phyloP scores from a whole-genome alignment of 2,113 vertebrate genomes.

The Catharus fuscescens region DNA sequence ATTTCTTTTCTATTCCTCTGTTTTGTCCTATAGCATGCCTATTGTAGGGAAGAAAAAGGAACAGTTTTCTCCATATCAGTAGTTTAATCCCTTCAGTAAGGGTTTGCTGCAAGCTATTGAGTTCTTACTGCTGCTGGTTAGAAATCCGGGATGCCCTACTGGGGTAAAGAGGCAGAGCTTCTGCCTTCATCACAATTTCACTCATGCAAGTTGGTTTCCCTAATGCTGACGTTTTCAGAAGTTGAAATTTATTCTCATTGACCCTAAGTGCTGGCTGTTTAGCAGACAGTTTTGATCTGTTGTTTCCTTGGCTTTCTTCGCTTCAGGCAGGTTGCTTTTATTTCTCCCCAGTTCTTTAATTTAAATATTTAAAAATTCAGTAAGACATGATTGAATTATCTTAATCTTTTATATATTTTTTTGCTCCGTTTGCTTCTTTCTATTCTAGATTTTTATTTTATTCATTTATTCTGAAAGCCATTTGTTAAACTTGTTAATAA shows the following conservation, averaged over 20 bases:
- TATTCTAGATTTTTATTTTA: background rate
- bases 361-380: background rate
- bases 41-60: slow-evolving; percentile 16
- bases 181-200: background rate
- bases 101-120: slow-evolving; percentile 5
- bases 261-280: background rate
- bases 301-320: background rate
- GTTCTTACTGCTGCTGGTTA: background rate
- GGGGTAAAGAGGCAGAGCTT: background rate
- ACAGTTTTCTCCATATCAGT: slow-evolving; percentile 3
- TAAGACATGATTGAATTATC: background rate
- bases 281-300: background rate
- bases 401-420: background rate
- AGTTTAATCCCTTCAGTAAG: slow-evolving; percentile 33
- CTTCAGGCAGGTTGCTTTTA: background rate
- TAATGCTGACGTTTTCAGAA: background rate
- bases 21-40: background rate
- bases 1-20: background rate
- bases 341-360: background rate
- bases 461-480: background rate
- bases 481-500: background rate
- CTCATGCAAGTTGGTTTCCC: background rate
- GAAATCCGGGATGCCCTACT: background rate
- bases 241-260: background rate
- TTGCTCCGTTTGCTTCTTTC: background rate